phyloP scores from a whole-genome alignment of 2,888 invertebrate genomes.

The Microctonus brassicae region DNA sequence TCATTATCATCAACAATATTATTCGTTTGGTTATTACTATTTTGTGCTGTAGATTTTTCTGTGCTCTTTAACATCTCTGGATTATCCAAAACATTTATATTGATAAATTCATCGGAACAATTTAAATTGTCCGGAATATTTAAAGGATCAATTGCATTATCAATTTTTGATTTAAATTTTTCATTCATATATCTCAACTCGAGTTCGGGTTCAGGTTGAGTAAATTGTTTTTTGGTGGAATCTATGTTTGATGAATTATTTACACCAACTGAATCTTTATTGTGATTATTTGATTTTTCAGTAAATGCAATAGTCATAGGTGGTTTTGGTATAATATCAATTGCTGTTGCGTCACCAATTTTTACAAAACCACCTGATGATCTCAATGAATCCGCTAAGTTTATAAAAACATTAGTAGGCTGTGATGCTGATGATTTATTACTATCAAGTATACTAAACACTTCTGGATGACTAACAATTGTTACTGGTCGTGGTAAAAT shows the following conservation, averaged over 20 bases:
- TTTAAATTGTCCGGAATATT: constrained; percentile 35
- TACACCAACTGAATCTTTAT: not conserved
- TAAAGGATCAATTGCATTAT: constrained; percentile 46
- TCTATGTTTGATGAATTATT: not conserved
- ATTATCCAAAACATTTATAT: constrained; percentile 58
- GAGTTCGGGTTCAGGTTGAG: constrained; percentile 43
- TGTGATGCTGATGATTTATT: not conserved
- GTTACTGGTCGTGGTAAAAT: constrained; percentile 5
- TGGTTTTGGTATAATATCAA: not conserved
- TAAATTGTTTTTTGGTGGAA: not conserved
- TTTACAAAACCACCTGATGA: not conserved
- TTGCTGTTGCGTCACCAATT: constrained; percentile 17
- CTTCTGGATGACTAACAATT: not conserved
- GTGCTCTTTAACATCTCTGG: constrained; percentile 50
- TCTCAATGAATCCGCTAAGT: not conserved
- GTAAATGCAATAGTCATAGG: not conserved
- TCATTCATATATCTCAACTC: constrained; percentile 41
- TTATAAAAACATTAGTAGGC: not conserved
- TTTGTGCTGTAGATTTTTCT: not conserved
- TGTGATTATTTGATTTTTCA: constrained; percentile 1
- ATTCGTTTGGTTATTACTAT: not conserved
- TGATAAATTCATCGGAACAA: constrained; percentile 58
- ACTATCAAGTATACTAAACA: constrained; percentile 7
- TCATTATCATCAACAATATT: constrained; percentile 22
- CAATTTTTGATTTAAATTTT: constrained; percentile 29